Evolutionary conservation across 92 coral and sea anemone genomes (phyloP).

Genomic region (Chrysogorgia sp.): DNA sequence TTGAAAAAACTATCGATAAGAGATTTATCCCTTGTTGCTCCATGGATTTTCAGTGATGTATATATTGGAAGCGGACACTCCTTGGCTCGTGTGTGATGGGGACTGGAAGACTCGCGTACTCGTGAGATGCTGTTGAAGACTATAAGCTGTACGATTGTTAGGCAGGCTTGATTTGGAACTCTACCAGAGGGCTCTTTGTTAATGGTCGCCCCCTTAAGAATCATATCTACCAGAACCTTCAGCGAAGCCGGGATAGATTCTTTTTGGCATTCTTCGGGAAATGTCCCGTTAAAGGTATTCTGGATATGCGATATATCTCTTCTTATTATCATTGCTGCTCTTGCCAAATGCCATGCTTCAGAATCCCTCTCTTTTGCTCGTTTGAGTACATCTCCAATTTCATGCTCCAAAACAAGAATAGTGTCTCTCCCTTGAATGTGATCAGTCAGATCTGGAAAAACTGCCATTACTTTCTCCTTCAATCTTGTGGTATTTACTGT

Average conservation of each 20-base stretch:
- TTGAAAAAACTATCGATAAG: constrained; percentile 63
- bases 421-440: constrained; percentile 67
- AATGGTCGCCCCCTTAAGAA: constrained; percentile 51
- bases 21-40: constrained; percentile 55
- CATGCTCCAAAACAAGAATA: constrained; percentile 55
- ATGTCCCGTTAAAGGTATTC: constrained; percentile 58
- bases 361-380: constrained; percentile 49
- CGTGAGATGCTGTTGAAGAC: constrained; percentile 56
- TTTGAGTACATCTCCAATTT: constrained; percentile 57
- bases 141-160: constrained; percentile 65
- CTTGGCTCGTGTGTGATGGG: constrained; percentile 41
- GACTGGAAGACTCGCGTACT: not conserved
- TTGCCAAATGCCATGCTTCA: constrained; percentile 62
- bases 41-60: constrained; percentile 69
- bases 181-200: constrained; percentile 24
- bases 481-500: constrained; percentile 52
- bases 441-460: constrained; percentile 23
- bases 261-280: constrained; percentile 49
- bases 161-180: constrained; percentile 72
- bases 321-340: constrained; percentile 63
- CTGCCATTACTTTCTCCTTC: constrained; percentile 37
- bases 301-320: constrained; percentile 63
- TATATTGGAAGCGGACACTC: constrained; percentile 70
- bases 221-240: constrained; percentile 49
- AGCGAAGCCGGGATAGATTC: constrained; percentile 56